These are phyloP conservation scores for Pangasius macronema DNA, from an alignment of 2,797 vertebrate genomes.

Conservation along the genomic window DNA sequence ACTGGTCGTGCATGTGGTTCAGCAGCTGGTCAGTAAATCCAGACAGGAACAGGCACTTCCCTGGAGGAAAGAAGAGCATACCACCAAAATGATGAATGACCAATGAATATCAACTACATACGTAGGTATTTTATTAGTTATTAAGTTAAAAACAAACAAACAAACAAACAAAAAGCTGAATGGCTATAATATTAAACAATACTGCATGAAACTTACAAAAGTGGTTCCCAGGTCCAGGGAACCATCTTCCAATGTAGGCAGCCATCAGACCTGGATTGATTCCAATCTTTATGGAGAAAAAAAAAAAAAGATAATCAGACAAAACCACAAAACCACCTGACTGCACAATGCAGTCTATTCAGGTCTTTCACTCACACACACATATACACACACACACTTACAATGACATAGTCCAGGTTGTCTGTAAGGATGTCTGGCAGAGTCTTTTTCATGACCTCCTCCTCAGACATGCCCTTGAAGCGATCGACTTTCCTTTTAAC, in stretches of 20 bases:
- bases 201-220: slow-evolving; percentile 82
- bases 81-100: not conserved
- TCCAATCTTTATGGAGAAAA: slow-evolving; percentile 81
- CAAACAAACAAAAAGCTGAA: not conserved
- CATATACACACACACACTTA: slow-evolving; percentile 68
- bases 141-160: not conserved
- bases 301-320: not conserved
- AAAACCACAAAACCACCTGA: not conserved
- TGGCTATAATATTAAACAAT: not conserved
- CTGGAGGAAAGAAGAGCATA: slow-evolving; percentile 61
- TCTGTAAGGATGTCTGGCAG: slow-evolving; percentile 93
- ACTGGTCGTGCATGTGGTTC: slow-evolving; percentile 89
- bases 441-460: slow-evolving; percentile 94
- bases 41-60: slow-evolving; percentile 97
- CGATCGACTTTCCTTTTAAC: slow-evolving; percentile 96
- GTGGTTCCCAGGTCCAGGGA: slow-evolving; percentile 97
- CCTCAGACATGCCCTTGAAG: slow-evolving; percentile 95
- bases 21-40: slow-evolving; percentile 92
- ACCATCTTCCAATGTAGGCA: slow-evolving; percentile 95
- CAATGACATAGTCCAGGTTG: slow-evolving; percentile 97
- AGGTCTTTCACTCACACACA: not conserved
- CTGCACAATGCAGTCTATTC: not conserved
- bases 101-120: not conserved
- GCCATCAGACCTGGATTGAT: slow-evolving; percentile 98
- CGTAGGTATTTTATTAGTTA: no score